A percentile compares a stretch with the other conserved stretches of the same genome.
These are phyloP conservation scores for Artibeus lituratus DNA, from an alignment of 2,797 vertebrate species.

Conservation along the genomic window DNA sequence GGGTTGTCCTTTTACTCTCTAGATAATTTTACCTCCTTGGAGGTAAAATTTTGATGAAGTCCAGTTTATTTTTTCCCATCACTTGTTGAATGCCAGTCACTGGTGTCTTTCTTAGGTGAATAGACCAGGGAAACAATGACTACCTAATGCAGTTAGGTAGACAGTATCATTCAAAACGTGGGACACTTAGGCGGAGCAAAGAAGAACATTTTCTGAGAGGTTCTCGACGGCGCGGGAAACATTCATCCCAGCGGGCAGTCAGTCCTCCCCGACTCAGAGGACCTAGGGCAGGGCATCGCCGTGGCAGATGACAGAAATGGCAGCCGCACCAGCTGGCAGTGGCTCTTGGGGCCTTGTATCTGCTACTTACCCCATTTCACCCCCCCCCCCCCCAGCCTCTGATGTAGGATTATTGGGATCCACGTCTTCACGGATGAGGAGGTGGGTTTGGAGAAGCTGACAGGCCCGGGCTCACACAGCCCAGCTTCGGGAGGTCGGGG, in stretches of 20 bases:
- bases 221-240: neutral
- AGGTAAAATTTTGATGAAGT: neutral
- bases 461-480: neutral
- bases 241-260: neutral
- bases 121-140: neutral
- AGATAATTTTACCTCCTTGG: neutral
- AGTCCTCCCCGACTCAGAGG: accelerated
- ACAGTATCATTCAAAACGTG: neutral
- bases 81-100: neutral
- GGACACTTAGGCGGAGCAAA: too few relatives aligned
- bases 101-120: neutral
- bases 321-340: accelerated
- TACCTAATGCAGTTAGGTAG: neutral
- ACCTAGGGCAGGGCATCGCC: neutral
- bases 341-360: neutral
- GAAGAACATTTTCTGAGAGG: neutral
- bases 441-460: neutral
- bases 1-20: neutral
- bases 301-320: accelerated
- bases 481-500: neutral
- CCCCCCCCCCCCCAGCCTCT: neutral
- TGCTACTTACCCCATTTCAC: neutral
- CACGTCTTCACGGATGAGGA: neutral
- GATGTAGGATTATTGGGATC: too few relatives aligned
- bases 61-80: neutral